Evolutionary conservation across 2,888 invertebrate species (phyloP).

Genomic region (Cheilosia urbana): DNA sequence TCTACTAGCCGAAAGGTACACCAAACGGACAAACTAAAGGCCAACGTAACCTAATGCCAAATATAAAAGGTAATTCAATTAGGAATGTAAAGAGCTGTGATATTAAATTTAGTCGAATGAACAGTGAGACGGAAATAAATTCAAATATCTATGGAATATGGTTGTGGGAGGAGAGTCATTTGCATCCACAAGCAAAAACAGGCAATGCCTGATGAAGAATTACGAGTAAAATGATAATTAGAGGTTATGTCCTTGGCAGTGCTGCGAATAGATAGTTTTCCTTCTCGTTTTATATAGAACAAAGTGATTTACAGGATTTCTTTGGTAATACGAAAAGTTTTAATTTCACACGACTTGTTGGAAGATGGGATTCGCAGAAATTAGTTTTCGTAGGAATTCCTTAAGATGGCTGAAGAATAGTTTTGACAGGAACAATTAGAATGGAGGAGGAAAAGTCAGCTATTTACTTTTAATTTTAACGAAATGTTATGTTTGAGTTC

Average conservation of each 20-base stretch:
- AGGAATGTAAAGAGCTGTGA: constrained; percentile 2
- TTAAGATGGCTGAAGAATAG: too few species aligned
- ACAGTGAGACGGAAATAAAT: background rate
- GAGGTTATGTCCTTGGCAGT: background rate
- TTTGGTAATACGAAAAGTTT: background rate
- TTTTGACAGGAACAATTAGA: too few species aligned
- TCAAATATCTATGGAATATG: background rate
- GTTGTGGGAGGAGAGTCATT: background rate
- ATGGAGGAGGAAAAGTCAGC: too few species aligned
- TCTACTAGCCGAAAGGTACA: background rate
- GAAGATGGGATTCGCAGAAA: background rate
- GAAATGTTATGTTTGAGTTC: too few species aligned
- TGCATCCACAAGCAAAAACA: background rate
- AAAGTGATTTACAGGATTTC: background rate
- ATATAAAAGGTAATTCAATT: background rate
- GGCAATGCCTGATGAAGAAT: background rate
- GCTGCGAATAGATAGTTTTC: background rate
- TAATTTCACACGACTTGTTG: background rate
- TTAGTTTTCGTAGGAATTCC: background rate
- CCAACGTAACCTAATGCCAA: background rate
- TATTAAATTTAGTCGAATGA: constrained; percentile 14
- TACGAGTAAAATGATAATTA: background rate
- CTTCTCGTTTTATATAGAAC: background rate
- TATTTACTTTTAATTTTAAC: too few species aligned
- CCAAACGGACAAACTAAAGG: background rate